Evolutionary conservation across 2,888 invertebrate genomes (phyloP), one percentile per base, ranked within the genome.

Genomic region (Leptinotarsa juncta): DNA sequence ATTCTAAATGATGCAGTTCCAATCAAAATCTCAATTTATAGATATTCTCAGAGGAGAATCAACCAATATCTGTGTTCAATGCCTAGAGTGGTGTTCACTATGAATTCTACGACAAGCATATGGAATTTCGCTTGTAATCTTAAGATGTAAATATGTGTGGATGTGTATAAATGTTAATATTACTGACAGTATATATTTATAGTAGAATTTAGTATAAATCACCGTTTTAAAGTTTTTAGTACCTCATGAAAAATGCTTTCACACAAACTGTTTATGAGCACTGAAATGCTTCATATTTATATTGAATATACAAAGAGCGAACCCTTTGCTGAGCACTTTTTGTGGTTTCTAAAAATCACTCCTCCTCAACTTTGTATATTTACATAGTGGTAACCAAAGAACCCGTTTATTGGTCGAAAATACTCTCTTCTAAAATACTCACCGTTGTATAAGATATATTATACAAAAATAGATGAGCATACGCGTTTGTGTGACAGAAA

Each of bases 141-240:
- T 83, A 82, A 71, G 66, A 55, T 75, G 73, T 84, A 83, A 69
- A 83, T 83, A 83, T 71, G 81, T 78, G 81, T 84, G 85, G 80
- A 82, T 83, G 84, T 84, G 83, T 84, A 83, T 84, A 85, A 85
- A 84, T 84, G 83, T 84, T 83, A 79, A 84, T 84, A 84, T 85
- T 83, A 84, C 84, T 84, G 81, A 82, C 80, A 82, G 81, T 79
- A 81, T 57, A 69, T 76, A 75, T 76, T 78, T 71, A 76, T 77
- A 77, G 71, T 75, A 72, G 57, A 65, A 15, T 71, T 66, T 66
- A 42, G 23, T 23, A 55, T 71, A 48, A 48, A 23, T 66, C 57
- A 57, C 50, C 20, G 23, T 26, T 26, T 68, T 60, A 51, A 20
- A 67, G 51, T 70, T 70, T 55, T 73, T 7, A 42, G 32, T 42